Conservation (phyloP, 2,888 invertebrate genomes). For the Lasioglossum morio region DNA sequence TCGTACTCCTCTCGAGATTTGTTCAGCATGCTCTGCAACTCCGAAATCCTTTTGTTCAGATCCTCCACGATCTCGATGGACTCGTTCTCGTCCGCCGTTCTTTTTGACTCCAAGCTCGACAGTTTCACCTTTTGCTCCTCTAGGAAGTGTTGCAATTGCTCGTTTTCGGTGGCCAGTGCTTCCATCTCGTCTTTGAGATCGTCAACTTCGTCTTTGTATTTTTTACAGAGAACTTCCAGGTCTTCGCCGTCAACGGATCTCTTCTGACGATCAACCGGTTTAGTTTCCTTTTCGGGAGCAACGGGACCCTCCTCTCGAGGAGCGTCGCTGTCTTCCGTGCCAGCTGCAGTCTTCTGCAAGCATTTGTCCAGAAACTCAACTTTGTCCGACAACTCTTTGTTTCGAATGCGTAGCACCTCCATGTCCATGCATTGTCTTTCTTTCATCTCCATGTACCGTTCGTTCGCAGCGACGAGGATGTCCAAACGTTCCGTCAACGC, state of each 20-base stretch:
- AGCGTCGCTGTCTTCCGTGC: not conserved
- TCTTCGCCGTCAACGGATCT: slow-evolving; percentile 32
- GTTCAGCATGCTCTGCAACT: slow-evolving; percentile 64
- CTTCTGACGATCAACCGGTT: slow-evolving; percentile 15
- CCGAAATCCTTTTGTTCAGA: slow-evolving; percentile 67
- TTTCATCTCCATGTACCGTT: slow-evolving; percentile 92
- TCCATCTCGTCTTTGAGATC: slow-evolving; percentile 86
- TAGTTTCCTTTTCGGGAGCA: not conserved
- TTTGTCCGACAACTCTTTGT: slow-evolving; percentile 89
- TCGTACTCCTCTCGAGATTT: slow-evolving; percentile 74
- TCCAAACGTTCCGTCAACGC: slow-evolving; percentile 90
- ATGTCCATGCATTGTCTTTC: slow-evolving; percentile 92
- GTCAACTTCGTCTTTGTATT: slow-evolving; percentile 83
- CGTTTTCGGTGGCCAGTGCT: slow-evolving; percentile 88
- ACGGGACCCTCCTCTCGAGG: not conserved
- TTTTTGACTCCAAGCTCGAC: slow-evolving; percentile 68
- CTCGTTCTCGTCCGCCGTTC: slow-evolving; percentile 57
- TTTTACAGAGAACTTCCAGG: slow-evolving; percentile 55
- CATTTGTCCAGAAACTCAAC: slow-evolving; percentile 85
- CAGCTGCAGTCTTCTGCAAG: slow-evolving; percentile 48
- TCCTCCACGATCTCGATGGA: slow-evolving; percentile 66
- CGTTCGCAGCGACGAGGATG: slow-evolving; percentile 90
- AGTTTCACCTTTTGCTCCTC: slow-evolving; percentile 85
- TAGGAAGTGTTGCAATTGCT: slow-evolving; percentile 87
- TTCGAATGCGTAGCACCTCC: slow-evolving; percentile 90